These are phyloP conservation scores for Phalloptychus januarius DNA, from an alignment of 2,797 vertebrate species.

Conservation along the genomic window DNA sequence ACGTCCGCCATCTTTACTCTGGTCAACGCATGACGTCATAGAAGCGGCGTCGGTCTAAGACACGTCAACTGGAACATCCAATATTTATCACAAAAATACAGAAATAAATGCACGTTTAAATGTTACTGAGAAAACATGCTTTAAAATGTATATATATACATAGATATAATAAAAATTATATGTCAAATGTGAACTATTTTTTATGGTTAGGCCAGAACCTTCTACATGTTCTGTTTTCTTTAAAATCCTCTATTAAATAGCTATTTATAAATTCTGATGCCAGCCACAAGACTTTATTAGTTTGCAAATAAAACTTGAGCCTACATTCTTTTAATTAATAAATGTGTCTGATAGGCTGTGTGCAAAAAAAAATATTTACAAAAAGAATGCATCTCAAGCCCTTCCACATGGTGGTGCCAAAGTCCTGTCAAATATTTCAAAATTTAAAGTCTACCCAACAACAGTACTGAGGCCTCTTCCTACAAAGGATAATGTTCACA, in stretches of 20 bases:
- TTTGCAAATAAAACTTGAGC: background rate
- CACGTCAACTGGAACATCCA: slow-evolving; percentile 14
- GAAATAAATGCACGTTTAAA: background rate
- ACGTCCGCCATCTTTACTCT: slow-evolving; percentile 81
- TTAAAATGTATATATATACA: background rate
- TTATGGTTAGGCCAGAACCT: background rate
- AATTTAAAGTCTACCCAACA: slow-evolving; percentile 62
- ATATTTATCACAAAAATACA: background rate
- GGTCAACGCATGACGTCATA: slow-evolving; percentile 68
- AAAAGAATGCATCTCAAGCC: too few relatives aligned
- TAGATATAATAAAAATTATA: background rate
- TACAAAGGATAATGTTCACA: slow-evolving; percentile 8
- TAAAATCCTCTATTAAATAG: background rate
- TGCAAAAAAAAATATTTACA: too few relatives aligned
- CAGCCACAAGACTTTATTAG: background rate
- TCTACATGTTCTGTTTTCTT: background rate
- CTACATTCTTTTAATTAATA: background rate
- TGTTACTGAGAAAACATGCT: background rate
- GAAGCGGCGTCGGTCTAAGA: background rate
- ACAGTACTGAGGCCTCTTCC: slow-evolving; percentile 29
- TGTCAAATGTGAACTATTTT: background rate
- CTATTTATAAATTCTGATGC: background rate
- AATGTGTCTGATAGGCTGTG: background rate
- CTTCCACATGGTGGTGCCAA: slow-evolving; percentile 55
- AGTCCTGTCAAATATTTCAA: slow-evolving; percentile 35